Evolutionary conservation across 1,140 invertebrate genomes (phyloP).

Genomic region (Bombus affinis): DNA sequence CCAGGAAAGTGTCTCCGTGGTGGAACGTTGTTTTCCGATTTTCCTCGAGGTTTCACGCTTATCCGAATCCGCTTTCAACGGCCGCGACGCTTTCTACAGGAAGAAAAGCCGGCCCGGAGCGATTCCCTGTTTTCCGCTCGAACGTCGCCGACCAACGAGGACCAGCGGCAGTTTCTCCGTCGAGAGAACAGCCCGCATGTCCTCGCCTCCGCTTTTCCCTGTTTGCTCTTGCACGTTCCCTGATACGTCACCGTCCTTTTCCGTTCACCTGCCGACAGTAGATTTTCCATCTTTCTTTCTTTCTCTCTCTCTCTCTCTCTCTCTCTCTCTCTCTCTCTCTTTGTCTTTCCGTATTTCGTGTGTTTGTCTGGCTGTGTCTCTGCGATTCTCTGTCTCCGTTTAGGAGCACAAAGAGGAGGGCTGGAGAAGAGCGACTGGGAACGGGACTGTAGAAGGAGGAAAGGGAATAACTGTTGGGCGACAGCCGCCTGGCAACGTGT

Average conservation of each 20-base stretch:
- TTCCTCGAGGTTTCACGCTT: slow-evolving; percentile 43
- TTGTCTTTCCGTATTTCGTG: neutral
- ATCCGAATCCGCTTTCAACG: slow-evolving; percentile 27
- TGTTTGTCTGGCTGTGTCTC: neutral
- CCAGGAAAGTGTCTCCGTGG: neutral
- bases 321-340: neutral
- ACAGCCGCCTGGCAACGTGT: neutral
- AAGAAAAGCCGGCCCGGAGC: neutral
- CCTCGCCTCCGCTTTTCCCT: neutral
- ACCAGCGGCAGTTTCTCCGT: neutral
- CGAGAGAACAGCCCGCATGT: neutral
- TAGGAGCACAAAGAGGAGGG: neutral
- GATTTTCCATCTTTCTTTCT: neutral
- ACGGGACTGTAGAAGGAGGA: neutral
- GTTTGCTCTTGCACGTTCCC: neutral
- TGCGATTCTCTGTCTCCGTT: neutral
- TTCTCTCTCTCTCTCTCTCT: neutral
- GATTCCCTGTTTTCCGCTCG: slow-evolving; percentile 18
- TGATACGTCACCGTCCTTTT: slow-evolving; percentile 7
- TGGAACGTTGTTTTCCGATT: slow-evolving; percentile 30
- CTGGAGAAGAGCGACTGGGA: neutral
- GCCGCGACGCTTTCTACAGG: neutral
- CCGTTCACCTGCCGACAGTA: neutral
- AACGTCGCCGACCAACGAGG: neutral
- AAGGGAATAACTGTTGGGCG: neutral